Conservation (phyloP, 1,140 invertebrate genomes). For the Drosophila mojavensis region DNA sequence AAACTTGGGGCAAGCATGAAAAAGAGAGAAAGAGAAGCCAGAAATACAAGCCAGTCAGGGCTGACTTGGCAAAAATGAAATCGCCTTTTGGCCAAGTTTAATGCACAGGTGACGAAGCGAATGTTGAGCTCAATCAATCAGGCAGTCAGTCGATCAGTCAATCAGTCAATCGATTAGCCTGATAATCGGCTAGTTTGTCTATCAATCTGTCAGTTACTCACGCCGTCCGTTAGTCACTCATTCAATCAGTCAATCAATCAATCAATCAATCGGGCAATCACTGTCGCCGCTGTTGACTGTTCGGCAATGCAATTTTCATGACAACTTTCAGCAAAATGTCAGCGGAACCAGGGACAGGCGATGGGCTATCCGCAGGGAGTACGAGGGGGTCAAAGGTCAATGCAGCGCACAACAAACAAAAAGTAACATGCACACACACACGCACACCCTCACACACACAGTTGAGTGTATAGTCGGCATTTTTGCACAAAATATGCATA, state of each 20-base stretch:
- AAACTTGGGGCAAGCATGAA: not conserved
- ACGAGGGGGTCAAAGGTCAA: conserved; percentile 25
- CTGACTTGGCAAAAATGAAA: too few relatives aligned
- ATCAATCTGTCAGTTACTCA: too few relatives aligned
- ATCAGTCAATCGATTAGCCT: not conserved
- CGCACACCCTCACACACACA: conserved; percentile 33
- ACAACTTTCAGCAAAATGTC: conserved; percentile 36
- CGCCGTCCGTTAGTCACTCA: too few relatives aligned
- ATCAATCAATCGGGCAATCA: not conserved
- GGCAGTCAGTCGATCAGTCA: not conserved
- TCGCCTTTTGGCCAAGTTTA: too few relatives aligned
- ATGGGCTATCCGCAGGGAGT: not conserved
- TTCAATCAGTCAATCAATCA: conserved; percentile 1
- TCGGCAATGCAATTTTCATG: conserved; percentile 39
- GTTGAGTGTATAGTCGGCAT: conserved; percentile 51
- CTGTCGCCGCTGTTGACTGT: conserved; percentile 1
- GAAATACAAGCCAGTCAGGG: too few relatives aligned
- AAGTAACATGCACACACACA: conserved; percentile 44
- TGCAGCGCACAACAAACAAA: conserved; percentile 24
- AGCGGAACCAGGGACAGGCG: not conserved
- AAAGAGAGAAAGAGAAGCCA: too few relatives aligned
- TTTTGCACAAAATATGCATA: conserved; percentile 75
- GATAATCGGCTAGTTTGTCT: too few relatives aligned
- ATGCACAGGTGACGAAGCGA: too few relatives aligned
- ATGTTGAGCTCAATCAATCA: not conserved